Conservation (phyloP, 2,888 invertebrate species). For the Strigamia crassipes region DNA sequence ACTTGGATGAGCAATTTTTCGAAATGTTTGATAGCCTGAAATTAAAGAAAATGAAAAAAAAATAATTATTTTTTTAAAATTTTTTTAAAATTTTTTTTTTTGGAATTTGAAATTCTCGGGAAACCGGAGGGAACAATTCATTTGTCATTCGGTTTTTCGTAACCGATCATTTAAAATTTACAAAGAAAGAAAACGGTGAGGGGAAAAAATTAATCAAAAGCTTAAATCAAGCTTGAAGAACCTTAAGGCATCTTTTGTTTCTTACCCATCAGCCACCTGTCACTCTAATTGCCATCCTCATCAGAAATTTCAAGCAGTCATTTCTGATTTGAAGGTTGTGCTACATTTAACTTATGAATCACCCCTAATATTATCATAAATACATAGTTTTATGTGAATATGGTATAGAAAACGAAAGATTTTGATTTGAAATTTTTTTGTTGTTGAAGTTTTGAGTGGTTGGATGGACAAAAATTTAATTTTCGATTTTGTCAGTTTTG, state of each 20-base stretch:
- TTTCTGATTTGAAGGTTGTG: background rate
- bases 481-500: too few species aligned
- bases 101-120: too few species aligned
- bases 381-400: background rate
- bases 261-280: background rate
- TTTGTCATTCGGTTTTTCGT: background rate
- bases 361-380: constrained; percentile 45
- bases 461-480: too few species aligned
- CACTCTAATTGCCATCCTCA: constrained; percentile 34
- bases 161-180: background rate
- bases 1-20: constrained; percentile 67
- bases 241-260: background rate
- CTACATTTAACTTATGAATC: constrained; percentile 31
- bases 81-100: too few species aligned
- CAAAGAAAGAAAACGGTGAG: background rate
- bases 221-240: background rate
- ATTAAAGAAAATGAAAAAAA: constrained; percentile 46
- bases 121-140: background rate
- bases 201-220: background rate
- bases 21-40: constrained; percentile 77
- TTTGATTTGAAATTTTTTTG: too few species aligned
- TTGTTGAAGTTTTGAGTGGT: too few species aligned
- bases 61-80: too few species aligned
- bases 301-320: background rate
- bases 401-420: background rate